Base-by-base conservation (phyloP, 2,888 invertebrate genomes). In the Minunthozetes semirufus region DNA sequence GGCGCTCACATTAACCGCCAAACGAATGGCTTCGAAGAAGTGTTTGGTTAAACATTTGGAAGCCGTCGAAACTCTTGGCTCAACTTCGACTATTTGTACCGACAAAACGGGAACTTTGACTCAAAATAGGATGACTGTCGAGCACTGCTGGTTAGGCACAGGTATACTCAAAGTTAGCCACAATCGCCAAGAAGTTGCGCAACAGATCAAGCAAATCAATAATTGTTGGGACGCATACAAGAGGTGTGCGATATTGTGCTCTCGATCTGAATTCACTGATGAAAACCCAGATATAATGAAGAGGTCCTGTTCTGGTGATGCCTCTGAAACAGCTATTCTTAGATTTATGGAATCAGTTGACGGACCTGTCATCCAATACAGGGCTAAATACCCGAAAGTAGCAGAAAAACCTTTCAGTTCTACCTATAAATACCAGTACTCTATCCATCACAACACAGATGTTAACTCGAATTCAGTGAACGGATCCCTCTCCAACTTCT, bases 21-120 rank as follows among this genome's bases (percentile, higher is more conserved):
- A 86, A 80, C 86, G 89, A 80, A 90, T 90, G 90, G 90, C 91
- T 8, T 86, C 85, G 53, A 90, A 90, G 83, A 91, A 91, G 81
- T 91, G 91, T 80, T 83, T 91, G 56, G 89, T 90, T 5, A 90
- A 90, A 83, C 89, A 91, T 82, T 79, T 85, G 79, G 84, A 85
- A 79, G 85, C 85, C 74, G 85, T 86, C 22, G 86, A 86, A 80
- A 86, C 85, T 3, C 82, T 86, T 11, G 86, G 85, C 13, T 86
- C 85, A 6, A 86, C 86, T 25, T 85, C 85, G 0, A 88, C 88
- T 74, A 91, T 91, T 79, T 91, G 90, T 82, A 90, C 90, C 0
- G 90, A 90, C 81, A 91, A 91, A 83, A 90, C 90, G 0, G 90
- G 90, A 13, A 89, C 89, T 0, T 25, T 86, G 76, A 86, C 86